A percentile compares a stretch with the other conserved stretches of the same genome.
phyloP scores from a whole-genome alignment of 1,140 invertebrate species.

The Drosophila neocordata region DNA sequence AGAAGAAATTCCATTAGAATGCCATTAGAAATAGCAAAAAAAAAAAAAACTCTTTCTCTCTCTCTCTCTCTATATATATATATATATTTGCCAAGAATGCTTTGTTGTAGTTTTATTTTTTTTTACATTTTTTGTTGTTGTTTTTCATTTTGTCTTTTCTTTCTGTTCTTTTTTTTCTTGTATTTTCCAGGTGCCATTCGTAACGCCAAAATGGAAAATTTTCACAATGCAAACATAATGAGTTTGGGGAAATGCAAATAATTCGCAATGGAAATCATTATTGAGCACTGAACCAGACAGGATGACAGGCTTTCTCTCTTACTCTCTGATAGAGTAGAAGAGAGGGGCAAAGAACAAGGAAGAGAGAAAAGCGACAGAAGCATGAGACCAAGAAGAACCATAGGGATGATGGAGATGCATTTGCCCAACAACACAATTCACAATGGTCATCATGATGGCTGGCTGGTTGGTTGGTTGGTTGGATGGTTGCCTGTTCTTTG shows the following conservation, averaged over 20 bases:
- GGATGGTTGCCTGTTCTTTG: background rate
- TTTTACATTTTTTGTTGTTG: background rate
- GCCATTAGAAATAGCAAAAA: conserved; percentile 29
- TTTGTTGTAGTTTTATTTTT: background rate
- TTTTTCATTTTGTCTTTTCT: background rate
- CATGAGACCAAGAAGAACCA: background rate
- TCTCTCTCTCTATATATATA: too few species aligned
- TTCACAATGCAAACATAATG: conserved; percentile 73
- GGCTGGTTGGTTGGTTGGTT: background rate
- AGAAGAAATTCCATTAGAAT: conserved; percentile 44
- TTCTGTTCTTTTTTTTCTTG: background rate
- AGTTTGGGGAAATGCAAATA: conserved; percentile 75
- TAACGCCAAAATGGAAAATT: conserved; percentile 38
- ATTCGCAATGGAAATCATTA: conserved; percentile 76
- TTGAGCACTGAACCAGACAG: conserved; percentile 68
- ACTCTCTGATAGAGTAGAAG: background rate
- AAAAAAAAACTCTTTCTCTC: too few species aligned
- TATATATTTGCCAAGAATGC: background rate
- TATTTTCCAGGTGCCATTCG: conserved; percentile 28
- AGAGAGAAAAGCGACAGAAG: background rate
- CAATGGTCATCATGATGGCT: conserved; percentile 47
- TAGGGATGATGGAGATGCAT: conserved; percentile 6
- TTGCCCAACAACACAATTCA: conserved; percentile 20
- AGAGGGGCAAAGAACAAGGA: background rate
- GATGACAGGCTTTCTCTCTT: conserved; percentile 5